Conservation (phyloP, 1,140 invertebrate genomes). For the Leptinotarsa texana region DNA sequence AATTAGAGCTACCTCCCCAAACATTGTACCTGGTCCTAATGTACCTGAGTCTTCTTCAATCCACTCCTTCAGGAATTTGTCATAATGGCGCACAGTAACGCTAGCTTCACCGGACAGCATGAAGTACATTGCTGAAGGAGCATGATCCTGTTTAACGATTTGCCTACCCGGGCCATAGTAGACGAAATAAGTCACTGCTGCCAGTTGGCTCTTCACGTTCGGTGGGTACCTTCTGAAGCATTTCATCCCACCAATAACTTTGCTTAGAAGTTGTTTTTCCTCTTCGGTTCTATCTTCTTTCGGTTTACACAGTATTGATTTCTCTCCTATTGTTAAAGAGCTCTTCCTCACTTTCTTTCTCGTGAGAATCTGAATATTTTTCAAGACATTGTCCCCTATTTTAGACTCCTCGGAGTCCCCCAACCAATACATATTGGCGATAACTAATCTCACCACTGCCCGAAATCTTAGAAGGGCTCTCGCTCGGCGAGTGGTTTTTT, state of each 20-base stretch:
- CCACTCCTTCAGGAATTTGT: constrained; percentile 58
- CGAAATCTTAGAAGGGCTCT: constrained; percentile 61
- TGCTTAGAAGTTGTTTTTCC: constrained; percentile 60
- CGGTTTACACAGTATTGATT: constrained; percentile 56
- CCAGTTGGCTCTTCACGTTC: constrained; percentile 60
- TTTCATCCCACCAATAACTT: constrained; percentile 61
- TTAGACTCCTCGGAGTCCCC: constrained; percentile 55
- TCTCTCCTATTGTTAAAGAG: constrained; percentile 50
- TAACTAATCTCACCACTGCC: constrained; percentile 59
- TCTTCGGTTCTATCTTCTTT: constrained; percentile 58
- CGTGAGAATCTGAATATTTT: constrained; percentile 58
- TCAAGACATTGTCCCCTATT: constrained; percentile 60
- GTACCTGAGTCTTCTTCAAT: constrained; percentile 48
- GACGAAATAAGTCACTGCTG: constrained; percentile 61
- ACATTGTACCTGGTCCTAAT: constrained; percentile 59
- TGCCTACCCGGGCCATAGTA: constrained; percentile 60
- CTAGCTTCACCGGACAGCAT: constrained; percentile 62
- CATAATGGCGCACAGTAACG: constrained; percentile 58
- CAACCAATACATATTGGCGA: constrained; percentile 63
- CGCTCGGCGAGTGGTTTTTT: constrained; percentile 50
- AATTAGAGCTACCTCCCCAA: constrained; percentile 66
- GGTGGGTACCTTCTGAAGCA: constrained; percentile 62
- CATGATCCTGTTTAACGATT: constrained; percentile 63
- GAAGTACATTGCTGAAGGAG: constrained; percentile 61
- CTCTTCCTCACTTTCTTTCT: constrained; percentile 60